Base-by-base conservation (phyloP, 2,113 vertebrate species). In the Coptodon bakossiorum region DNA sequence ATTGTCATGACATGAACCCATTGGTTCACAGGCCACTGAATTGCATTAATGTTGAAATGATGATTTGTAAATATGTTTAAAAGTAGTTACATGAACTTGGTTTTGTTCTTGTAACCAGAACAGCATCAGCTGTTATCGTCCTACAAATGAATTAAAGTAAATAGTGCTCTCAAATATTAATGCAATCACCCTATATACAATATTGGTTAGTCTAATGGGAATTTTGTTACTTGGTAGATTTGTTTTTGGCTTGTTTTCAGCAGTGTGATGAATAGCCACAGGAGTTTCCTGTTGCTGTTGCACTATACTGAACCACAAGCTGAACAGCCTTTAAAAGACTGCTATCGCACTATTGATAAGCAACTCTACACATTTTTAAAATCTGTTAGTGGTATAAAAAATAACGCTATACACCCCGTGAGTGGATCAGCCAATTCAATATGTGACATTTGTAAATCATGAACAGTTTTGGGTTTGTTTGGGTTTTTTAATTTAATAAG, bases 271-370 rank as follows among this genome's bases (percentile, higher is more conserved):
- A 91, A 61, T 17, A 84, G 31, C 92, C 54, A 36, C 91, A 92
- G 29, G 52, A 61, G 83, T 85, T 95, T 95, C 95, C 92, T 92
- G 92, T 91, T 29, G 27, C 29, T 95, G 76, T 82, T 90, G 88
- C 89, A 95, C 90, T 86, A 59, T 71, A 73, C 88, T 73, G 3
- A 81, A 86, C 83, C 86, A 76, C 68, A 12, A 52, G 54, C 43
- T 43, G 4, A 48, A 48, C 43, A 57, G 34, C 24, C 31, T 12
- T 53, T 2, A 10, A 43, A 57, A 34, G 6, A 17, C 2, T 43
- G 2, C 31, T 22, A 54, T 84, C 45, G 40, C 38, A 52, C 22
- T 9, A 12, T 7, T 50, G 4, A 68, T 14, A 16, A 9, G 6
- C 19, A 12, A 6, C 29, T 31, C 6, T 4, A 76, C 6, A 16